Evolutionary conservation across 2,113 vertebrate genomes (phyloP).

Genomic region (Tyrannus savana): DNA sequence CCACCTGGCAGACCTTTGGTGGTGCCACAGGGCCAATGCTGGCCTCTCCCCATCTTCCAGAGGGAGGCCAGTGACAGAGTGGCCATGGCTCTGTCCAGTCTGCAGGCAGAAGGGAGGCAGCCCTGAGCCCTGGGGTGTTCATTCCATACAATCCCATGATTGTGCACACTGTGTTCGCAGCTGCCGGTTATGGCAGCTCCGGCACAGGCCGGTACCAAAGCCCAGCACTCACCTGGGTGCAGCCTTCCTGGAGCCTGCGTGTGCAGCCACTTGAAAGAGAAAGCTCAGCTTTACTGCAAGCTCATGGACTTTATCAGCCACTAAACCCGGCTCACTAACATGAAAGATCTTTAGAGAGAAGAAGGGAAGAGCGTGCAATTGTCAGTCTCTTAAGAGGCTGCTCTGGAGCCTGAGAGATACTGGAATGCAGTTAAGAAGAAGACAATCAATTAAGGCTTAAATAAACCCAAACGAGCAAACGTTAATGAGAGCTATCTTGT

Average conservation of each 20-base stretch:
- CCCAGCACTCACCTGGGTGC: neutral
- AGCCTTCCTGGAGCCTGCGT: neutral
- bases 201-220: neutral
- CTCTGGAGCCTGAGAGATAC: slow-evolving; percentile 11
- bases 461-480: slow-evolving; percentile 46
- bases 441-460: slow-evolving; percentile 58
- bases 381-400: neutral
- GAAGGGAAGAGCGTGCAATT: neutral
- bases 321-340: neutral
- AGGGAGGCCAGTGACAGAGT: neutral
- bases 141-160: accelerated
- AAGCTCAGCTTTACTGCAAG: neutral
- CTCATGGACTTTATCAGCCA: neutral
- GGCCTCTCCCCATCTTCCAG: neutral
- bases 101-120: neutral
- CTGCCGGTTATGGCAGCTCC: neutral
- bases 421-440: neutral
- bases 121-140: accelerated
- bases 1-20: neutral
- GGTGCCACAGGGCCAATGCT: accelerated
- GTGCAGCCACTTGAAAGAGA: neutral
- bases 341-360: neutral
- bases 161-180: accelerated
- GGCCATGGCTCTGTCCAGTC: neutral
- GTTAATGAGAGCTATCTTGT: slow-evolving; percentile 35